A percentile compares a stretch with the other conserved stretches of the same genome.
Evolutionary conservation across 2,113 vertebrate species (phyloP).

Genomic region (Albula glossodonta): DNA sequence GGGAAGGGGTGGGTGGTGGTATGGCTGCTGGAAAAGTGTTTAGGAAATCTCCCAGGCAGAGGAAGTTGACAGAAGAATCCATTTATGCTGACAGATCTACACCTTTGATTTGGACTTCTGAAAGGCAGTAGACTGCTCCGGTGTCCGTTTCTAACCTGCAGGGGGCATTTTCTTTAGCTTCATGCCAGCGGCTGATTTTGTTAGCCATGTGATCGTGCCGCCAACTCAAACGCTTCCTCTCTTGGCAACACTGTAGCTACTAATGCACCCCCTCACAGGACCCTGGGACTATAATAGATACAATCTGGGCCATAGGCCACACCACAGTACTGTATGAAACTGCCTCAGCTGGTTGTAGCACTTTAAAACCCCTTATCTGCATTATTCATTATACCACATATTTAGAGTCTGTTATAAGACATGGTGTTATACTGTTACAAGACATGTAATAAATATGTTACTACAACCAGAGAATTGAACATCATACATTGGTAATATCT

Average conservation of each 20-base stretch:
- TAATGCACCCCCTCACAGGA: too few relatives aligned
- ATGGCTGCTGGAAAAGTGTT: slow-evolving; percentile 22
- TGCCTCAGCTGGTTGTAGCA: not conserved
- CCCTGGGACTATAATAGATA: too few relatives aligned
- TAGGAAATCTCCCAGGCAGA: not conserved
- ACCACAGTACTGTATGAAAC: not conserved
- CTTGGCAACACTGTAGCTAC: too few relatives aligned
- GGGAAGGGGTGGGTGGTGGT: too few relatives aligned
- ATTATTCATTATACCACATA: too few relatives aligned
- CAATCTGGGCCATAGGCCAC: too few relatives aligned
- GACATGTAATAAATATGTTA: too few relatives aligned
- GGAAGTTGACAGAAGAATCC: slow-evolving; percentile 47
- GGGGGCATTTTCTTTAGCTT: not conserved
- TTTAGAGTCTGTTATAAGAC: too few relatives aligned
- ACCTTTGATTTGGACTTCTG: not conserved
- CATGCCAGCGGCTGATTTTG: not conserved
- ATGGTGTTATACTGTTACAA: too few relatives aligned
- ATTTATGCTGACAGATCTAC: slow-evolving; percentile 42
- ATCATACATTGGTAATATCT: too few relatives aligned
- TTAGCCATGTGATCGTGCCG: not conserved
- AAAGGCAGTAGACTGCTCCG: not conserved
- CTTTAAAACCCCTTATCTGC: not conserved
- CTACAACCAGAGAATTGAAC: too few relatives aligned
- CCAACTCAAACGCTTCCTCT: too few relatives aligned
- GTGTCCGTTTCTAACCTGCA: not conserved